These are phyloP conservation scores for Gobio gobio DNA, from an alignment of 2,113 vertebrate genomes.

Conservation along the genomic window DNA sequence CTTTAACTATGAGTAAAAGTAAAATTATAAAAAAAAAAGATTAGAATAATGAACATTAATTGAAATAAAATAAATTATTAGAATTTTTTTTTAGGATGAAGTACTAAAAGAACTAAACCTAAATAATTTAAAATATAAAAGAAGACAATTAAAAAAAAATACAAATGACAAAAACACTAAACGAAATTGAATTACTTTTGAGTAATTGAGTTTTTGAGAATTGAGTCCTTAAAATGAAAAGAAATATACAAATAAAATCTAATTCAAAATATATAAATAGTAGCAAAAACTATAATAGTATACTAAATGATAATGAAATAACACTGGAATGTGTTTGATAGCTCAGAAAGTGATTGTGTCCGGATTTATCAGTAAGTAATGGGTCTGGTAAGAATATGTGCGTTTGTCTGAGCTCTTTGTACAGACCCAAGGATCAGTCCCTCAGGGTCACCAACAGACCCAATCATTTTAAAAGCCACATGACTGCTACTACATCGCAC, in stretches of 20 bases:
- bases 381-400: background rate
- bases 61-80: too few relatives aligned
- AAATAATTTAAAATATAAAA: background rate
- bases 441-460: background rate
- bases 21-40: too few relatives aligned
- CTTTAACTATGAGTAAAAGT: too few relatives aligned
- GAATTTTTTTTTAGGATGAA: background rate
- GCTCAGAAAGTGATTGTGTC: background rate
- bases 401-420: background rate
- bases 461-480: constrained; percentile 27
- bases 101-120: background rate
- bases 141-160: background rate
- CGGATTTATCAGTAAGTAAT: background rate
- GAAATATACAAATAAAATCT: background rate
- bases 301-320: background rate
- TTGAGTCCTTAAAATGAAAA: too few relatives aligned
- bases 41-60: too few relatives aligned
- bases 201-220: too few relatives aligned
- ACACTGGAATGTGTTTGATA: background rate
- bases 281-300: background rate
- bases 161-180: too few relatives aligned
- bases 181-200: too few relatives aligned
- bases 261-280: background rate
- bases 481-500: constrained; percentile 6
- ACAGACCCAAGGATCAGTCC: constrained; percentile 44